Evolutionary conservation across 1,140 invertebrate genomes (phyloP), one percentile per base, ranked within the genome.

Genomic region (Caenorhabditis tropicalis): DNA sequence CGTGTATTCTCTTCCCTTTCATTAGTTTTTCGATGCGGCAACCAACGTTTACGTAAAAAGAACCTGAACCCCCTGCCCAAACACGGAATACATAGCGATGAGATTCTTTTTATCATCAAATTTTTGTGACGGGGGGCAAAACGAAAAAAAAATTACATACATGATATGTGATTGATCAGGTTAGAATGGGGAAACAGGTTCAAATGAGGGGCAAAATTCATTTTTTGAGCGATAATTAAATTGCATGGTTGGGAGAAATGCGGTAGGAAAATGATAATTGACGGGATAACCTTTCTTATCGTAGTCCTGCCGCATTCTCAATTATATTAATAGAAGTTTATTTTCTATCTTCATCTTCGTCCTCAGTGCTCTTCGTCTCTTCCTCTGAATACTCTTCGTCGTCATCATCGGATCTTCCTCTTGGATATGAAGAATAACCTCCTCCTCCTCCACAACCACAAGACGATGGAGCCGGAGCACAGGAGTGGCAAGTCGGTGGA

Each of bases 1-100:
- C 39, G 60, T 70, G 60, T 70, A 70, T 70, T 60, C 56, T 39
- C 58, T 65, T 36, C 60, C 9, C 16, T 33, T 70, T 70, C 60
- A 70, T 70, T 70, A 70, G 60, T 36, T 39, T 33, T n/a, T n/a
- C n/a, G 19, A 36, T 53, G 15, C 10, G 56, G 29, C 27, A 33
- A 10, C 12, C 36, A 15, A 19, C 60, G 60, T n/a, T 16, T 27
- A 29, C 16, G 49, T 21, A 51, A 51, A 31, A 60, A 70, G 24
- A 70, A 70, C 60, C 60, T 70, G 60, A 70, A 70, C 60, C 60
- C 39, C 39, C 16, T 15, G 27, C 53, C n/a, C n/a, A n/a, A n/a
- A n/a, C 27, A 58, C 27, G 53, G 53, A 58, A 58, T 58, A 10
- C n/a, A n/a, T n/a, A n/a, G n/a, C n/a, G 53, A 58, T 58, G 15